Conservation (phyloP, 2,797 vertebrate genomes). For the Scomberomorus guttatus region DNA sequence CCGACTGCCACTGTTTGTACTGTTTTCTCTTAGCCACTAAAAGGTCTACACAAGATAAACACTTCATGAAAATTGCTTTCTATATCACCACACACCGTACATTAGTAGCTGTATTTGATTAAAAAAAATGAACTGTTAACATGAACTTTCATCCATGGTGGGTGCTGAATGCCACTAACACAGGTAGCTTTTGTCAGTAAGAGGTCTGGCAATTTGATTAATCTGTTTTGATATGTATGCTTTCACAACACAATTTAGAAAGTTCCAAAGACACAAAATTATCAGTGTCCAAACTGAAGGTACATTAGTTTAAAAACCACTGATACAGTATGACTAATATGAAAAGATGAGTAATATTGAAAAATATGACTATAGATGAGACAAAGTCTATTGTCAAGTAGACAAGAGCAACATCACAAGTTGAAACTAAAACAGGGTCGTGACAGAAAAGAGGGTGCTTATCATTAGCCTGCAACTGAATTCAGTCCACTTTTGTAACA, state of each 20-base stretch:
- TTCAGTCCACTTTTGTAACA: background rate
- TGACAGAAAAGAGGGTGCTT: background rate
- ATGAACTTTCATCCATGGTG: constrained; percentile 27
- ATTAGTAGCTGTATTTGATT: background rate
- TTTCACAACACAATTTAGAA: background rate
- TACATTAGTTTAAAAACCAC: too few species aligned
- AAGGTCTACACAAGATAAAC: background rate
- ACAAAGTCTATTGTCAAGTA: constrained; percentile 7
- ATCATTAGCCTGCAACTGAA: too few species aligned
- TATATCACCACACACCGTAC: background rate
- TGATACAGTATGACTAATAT: background rate
- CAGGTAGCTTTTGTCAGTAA: constrained; percentile 4
- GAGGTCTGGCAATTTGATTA: background rate
- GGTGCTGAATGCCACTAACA: constrained; percentile 11
- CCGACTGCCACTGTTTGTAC: constrained; percentile 5
- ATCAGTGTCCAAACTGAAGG: background rate
- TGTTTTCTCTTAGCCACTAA: background rate
- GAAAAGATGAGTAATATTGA: background rate
- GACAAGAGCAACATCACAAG: background rate
- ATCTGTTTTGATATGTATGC: background rate
- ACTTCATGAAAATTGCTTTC: constrained; percentile 6
- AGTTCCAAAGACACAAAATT: background rate
- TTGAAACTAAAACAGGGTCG: background rate
- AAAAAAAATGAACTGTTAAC: background rate
- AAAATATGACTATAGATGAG: background rate